phyloP scores from a whole-genome alignment of 2,113 vertebrate genomes.

The Muntiacus muntjak region DNA sequence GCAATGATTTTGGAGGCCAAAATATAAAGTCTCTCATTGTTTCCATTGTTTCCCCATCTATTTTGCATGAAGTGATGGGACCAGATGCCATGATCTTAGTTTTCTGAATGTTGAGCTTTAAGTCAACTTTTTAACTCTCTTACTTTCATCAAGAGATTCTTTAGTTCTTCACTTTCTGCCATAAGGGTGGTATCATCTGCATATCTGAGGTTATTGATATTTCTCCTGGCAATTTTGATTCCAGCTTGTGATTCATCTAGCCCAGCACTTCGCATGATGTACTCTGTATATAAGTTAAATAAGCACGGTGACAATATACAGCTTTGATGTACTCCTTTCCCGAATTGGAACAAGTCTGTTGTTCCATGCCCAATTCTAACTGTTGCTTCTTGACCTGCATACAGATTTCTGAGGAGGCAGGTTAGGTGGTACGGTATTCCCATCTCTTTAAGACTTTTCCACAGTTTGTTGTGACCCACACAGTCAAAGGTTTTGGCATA shows the following conservation, averaged over 20 bases:
- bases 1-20: not conserved
- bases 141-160: not conserved
- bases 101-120: not conserved
- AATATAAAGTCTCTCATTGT: not conserved
- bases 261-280: not conserved
- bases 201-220: not conserved
- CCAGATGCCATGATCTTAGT: not conserved
- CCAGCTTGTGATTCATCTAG: not conserved
- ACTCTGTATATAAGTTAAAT: not conserved
- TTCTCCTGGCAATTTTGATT: not conserved
- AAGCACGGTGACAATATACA: rapidly evolving
- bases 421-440: not conserved
- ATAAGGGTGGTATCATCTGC: not conserved
- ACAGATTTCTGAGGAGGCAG: not conserved
- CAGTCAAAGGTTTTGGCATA: not conserved
- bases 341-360: not conserved
- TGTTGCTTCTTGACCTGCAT: not conserved
- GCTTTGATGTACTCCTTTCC: not conserved
- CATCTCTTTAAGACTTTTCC: not conserved
- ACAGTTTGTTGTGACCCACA: not conserved
- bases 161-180: not conserved
- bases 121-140: not conserved
- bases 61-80: not conserved
- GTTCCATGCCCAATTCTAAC: not conserved
- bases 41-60: not conserved